phyloP scores from a whole-genome alignment of 2,797 vertebrate species.

The Chaetophractus vellerosus region DNA sequence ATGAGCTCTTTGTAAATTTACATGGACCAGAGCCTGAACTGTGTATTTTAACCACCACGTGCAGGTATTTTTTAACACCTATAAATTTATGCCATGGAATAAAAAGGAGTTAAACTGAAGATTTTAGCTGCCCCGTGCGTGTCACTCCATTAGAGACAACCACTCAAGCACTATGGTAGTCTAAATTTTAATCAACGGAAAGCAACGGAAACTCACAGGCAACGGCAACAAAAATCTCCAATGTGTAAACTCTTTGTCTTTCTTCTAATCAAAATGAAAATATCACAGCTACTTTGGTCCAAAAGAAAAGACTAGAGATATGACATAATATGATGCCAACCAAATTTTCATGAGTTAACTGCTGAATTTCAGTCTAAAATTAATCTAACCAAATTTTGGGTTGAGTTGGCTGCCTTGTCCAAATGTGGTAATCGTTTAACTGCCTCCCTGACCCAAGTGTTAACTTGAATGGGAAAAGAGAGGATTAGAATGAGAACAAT shows the following conservation, averaged over 20 bases:
- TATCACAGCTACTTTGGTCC: background rate
- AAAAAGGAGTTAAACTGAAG: conserved; percentile 79
- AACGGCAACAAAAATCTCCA: background rate
- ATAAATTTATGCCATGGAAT: conserved; percentile 81
- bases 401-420: background rate
- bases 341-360: background rate
- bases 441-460: background rate
- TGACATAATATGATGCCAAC: background rate
- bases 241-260: conserved; percentile 4
- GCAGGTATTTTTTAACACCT: conserved; percentile 84
- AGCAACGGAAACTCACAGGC: conserved; percentile 9
- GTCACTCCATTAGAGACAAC: conserved; percentile 70
- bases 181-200: conserved; percentile 29
- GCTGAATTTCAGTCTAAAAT: too few species aligned
- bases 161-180: background rate
- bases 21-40: conserved; percentile 76
- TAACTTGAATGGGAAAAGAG: conserved; percentile 34
- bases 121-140: conserved; percentile 77
- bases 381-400: background rate
- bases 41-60: conserved; percentile 77
- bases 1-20: conserved; percentile 19
- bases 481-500: background rate
- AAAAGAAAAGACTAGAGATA: conserved; percentile 3
- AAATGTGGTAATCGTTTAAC: background rate
- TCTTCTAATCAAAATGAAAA: conserved; percentile 59